Evolutionary conservation across 2,113 vertebrate species (phyloP).

Genomic region (Bombycilla garrulus): DNA sequence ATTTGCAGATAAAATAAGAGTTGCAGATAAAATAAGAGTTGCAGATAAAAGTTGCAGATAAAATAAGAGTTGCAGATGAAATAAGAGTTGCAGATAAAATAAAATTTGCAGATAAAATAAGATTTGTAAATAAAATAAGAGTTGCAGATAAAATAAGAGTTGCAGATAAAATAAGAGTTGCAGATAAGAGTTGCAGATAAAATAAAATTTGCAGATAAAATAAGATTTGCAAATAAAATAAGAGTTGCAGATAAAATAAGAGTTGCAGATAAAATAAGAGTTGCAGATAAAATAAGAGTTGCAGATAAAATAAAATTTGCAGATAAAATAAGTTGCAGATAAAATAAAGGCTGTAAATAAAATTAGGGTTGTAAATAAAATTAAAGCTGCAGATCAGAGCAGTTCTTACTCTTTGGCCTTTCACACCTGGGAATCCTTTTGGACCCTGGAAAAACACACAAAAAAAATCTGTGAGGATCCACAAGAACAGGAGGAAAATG

Average conservation of each 20-base stretch:
- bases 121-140: too few relatives aligned
- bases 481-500: rapidly evolving
- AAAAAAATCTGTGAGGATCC: not conserved
- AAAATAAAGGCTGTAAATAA: not conserved
- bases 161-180: too few relatives aligned
- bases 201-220: not conserved
- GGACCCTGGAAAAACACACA: constrained; percentile 66
- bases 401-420: constrained; percentile 81
- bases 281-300: too few relatives aligned
- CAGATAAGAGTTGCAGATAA: too few relatives aligned
- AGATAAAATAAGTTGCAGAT: too few relatives aligned
- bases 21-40: not conserved
- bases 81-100: not conserved
- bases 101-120: too few relatives aligned
- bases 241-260: not conserved
- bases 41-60: not conserved
- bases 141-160: not conserved
- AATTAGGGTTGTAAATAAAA: too few relatives aligned
- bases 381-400: not conserved
- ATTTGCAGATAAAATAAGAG: too few relatives aligned
- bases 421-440: constrained; percentile 78
- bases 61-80: not conserved
- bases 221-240: too few relatives aligned
- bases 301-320: not conserved
- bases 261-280: too few relatives aligned